phyloP scores from a whole-genome alignment of 2,113 vertebrate species.

The Plotosus lineatus region DNA sequence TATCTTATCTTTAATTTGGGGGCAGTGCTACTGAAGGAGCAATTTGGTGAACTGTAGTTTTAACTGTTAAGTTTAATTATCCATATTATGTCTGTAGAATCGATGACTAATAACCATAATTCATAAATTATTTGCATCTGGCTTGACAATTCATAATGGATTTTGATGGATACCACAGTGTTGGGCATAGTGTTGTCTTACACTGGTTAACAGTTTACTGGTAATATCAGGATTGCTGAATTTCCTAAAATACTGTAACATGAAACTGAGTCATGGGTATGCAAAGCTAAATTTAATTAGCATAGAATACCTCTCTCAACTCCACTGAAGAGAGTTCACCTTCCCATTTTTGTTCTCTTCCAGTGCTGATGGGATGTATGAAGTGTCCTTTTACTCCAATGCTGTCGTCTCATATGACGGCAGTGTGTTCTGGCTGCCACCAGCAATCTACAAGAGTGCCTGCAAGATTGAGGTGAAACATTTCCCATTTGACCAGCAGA shows the following conservation, averaged over 20 bases:
- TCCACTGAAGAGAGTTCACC: neutral
- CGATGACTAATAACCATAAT: neutral
- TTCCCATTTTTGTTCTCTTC: neutral
- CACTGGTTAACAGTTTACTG: too few relatives aligned
- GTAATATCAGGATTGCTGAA: neutral
- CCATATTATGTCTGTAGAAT: too few relatives aligned
- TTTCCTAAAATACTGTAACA: neutral
- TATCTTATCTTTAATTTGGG: too few relatives aligned
- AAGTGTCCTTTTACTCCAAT: slow-evolving; percentile 98
- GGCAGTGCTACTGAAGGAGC: too few relatives aligned
- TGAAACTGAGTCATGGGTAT: neutral
- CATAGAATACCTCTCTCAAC: neutral
- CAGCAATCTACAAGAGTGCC: slow-evolving; percentile 95
- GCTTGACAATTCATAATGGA: neutral
- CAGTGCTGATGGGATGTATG: slow-evolving; percentile 94
- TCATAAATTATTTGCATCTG: neutral
- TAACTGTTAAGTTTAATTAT: too few relatives aligned
- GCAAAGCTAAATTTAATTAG: neutral
- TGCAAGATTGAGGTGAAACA: slow-evolving; percentile 97
- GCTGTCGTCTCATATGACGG: slow-evolving; percentile 92
- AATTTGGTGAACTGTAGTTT: too few relatives aligned
- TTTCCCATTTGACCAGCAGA: slow-evolving; percentile 97
- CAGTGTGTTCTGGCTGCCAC: slow-evolving; percentile 95
- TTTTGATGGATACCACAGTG: too few relatives aligned
- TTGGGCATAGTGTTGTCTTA: too few relatives aligned